Evolutionary conservation across 2,888 invertebrate genomes (phyloP).

Genomic region (Endotricha flammealis): DNA sequence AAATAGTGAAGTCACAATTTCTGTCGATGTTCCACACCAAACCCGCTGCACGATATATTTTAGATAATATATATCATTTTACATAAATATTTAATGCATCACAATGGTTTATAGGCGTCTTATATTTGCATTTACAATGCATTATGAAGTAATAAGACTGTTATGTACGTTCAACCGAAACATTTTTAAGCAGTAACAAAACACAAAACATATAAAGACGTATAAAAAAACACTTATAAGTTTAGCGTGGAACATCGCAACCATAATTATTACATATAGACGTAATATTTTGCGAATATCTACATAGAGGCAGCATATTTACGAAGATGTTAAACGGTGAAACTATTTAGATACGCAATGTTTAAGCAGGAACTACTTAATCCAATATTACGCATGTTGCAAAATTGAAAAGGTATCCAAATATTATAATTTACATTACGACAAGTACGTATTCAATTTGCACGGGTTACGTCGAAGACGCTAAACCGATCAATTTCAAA

Average conservation of each 20-base stretch:
- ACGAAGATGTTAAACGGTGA: slow-evolving; percentile 44
- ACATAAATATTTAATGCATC: slow-evolving; percentile 8
- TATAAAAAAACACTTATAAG: slow-evolving; percentile 11
- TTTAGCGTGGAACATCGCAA: slow-evolving; percentile 52
- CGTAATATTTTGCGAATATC: slow-evolving; percentile 72
- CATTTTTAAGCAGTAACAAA: neutral
- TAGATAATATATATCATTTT: slow-evolving; percentile 9
- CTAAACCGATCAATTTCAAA: too few species aligned
- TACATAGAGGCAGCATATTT: slow-evolving; percentile 73
- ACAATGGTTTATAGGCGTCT: slow-evolving; percentile 4
- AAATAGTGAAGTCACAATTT: slow-evolving; percentile 58
- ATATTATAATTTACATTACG: too few species aligned
- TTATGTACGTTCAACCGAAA: neutral
- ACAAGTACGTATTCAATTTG: too few species aligned
- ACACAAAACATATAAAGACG: neutral
- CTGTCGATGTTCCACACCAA: slow-evolving; percentile 34
- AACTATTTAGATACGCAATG: slow-evolving; percentile 46
- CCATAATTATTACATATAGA: slow-evolving; percentile 50
- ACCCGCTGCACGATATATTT: slow-evolving; percentile 1
- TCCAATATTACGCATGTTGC: too few species aligned
- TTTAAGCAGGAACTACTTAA: too few species aligned
- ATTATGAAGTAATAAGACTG: slow-evolving; percentile 10
- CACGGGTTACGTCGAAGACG: too few species aligned
- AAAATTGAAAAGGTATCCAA: too few species aligned
- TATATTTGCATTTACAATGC: slow-evolving; percentile 10